Evolutionary conservation across 1,140 invertebrate genomes (phyloP).

Genomic region (Diabrotica virgifera): DNA sequence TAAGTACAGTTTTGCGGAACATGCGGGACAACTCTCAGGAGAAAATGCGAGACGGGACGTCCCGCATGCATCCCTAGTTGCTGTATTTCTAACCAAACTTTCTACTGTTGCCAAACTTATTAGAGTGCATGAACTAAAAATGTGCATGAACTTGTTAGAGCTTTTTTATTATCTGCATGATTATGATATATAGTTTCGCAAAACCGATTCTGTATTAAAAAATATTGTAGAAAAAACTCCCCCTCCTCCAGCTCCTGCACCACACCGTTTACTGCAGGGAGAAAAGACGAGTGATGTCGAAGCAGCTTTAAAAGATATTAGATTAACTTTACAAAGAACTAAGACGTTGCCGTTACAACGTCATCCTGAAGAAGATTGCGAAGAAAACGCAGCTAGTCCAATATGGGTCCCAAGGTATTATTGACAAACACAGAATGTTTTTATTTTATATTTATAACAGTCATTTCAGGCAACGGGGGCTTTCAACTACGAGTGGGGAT

Average conservation of each 20-base stretch:
- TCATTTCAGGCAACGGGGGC: constrained; percentile 47
- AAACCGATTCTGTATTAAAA: too few relatives aligned
- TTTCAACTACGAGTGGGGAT: constrained; percentile 47
- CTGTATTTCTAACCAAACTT: too few relatives aligned
- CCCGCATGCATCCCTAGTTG: too few relatives aligned
- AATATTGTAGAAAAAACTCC: constrained; percentile 52
- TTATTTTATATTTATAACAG: constrained; percentile 26
- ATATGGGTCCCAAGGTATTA: constrained; percentile 65
- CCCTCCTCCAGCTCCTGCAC: constrained; percentile 66
- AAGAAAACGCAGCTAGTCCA: constrained; percentile 51
- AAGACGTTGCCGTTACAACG: constrained; percentile 62
- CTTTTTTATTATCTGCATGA: too few relatives aligned
- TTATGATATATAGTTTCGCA: too few relatives aligned
- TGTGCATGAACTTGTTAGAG: too few relatives aligned
- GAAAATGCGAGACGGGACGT: too few relatives aligned
- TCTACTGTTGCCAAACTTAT: too few relatives aligned
- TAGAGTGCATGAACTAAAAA: too few relatives aligned
- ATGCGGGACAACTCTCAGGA: too few relatives aligned
- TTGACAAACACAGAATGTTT: constrained; percentile 11
- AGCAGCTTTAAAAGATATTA: constrained; percentile 78
- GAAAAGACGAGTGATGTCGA: constrained; percentile 58
- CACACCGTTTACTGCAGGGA: constrained; percentile 51
- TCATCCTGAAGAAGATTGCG: constrained; percentile 43
- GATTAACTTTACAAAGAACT: constrained; percentile 73
- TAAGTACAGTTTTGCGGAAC: too few relatives aligned